These are phyloP conservation scores for Emys orbicularis DNA, from an alignment of 2,797 vertebrate genomes.

Conservation along the genomic window DNA sequence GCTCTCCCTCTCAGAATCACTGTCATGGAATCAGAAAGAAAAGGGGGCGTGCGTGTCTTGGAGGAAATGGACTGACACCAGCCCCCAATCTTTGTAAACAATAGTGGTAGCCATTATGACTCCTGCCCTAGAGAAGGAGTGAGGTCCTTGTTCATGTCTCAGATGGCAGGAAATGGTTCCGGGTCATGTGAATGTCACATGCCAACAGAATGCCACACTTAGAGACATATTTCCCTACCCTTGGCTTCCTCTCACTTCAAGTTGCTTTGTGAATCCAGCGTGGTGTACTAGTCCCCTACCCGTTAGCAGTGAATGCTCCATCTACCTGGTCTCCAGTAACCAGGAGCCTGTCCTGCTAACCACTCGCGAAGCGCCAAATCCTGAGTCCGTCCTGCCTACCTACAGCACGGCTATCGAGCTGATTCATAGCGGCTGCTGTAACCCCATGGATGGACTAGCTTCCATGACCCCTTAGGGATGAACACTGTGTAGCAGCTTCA, in stretches of 20 bases:
- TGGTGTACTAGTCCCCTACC: background rate
- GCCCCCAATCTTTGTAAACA: background rate
- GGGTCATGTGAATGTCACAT: background rate
- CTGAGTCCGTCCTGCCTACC: background rate
- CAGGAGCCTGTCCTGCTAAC: background rate
- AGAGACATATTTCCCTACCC: rapidly evolving
- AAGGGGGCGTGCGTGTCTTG: background rate
- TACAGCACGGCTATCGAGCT: background rate
- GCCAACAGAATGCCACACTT: background rate
- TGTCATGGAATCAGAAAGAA: background rate
- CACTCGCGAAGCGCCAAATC: background rate
- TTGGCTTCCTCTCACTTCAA: background rate
- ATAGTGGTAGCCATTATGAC: background rate
- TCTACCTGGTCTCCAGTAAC: background rate
- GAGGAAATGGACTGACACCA: background rate
- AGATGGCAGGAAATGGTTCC: background rate
- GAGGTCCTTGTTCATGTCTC: background rate
- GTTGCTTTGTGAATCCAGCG: background rate
- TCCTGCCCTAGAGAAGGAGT: background rate
- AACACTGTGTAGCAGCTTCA: background rate
- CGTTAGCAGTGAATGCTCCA: background rate
- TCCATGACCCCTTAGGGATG: background rate
- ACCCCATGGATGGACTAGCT: background rate
- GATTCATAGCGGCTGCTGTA: background rate
- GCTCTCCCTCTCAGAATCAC: background rate